Percentiles rank a stretch among this genome's conserved stretches.
Evolutionary conservation across 2,888 invertebrate species (phyloP).

Genomic region (Rapana venosa): DNA sequence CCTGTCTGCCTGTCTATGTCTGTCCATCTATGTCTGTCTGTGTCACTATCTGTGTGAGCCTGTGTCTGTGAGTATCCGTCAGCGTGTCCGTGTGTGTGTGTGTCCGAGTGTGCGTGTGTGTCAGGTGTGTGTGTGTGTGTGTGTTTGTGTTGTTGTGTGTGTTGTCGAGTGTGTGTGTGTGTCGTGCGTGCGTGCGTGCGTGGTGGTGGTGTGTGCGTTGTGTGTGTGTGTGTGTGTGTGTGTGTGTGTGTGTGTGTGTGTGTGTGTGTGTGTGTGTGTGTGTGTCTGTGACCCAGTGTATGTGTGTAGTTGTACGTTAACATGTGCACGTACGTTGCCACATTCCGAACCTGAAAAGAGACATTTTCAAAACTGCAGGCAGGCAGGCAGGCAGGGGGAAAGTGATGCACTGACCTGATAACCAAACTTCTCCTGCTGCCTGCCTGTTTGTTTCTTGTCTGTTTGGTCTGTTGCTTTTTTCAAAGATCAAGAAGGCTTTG

Average conservation of each 20-base stretch:
- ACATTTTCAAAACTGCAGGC: no score
- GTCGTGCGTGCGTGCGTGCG: not conserved
- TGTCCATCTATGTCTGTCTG: not conserved
- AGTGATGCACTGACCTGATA: no score
- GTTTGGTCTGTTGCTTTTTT: no score
- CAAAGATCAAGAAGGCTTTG: no score
- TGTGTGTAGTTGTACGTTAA: not conserved
- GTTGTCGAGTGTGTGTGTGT: not conserved
- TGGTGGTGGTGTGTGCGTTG: not conserved
- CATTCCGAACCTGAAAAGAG: no score
- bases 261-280: constrained; percentile 25
- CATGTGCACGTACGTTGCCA: not conserved
- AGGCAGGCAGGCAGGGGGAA: no score
- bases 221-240: constrained; percentile 16
- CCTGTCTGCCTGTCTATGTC: not conserved
- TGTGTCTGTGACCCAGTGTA: not conserved
- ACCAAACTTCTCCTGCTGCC: no score
- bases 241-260: constrained; percentile 10
- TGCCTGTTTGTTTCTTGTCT: no score
- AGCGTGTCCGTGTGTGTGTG: constrained; percentile 7
- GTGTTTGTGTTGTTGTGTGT: not conserved
- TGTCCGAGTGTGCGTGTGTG: constrained; percentile 3
- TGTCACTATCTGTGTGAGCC: not conserved
- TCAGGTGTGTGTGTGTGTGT: constrained; percentile 11
- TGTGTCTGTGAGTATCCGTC: not conserved